Evolutionary conservation across 2,888 invertebrate genomes (phyloP).

Genomic region (Apotomis capreana): DNA sequence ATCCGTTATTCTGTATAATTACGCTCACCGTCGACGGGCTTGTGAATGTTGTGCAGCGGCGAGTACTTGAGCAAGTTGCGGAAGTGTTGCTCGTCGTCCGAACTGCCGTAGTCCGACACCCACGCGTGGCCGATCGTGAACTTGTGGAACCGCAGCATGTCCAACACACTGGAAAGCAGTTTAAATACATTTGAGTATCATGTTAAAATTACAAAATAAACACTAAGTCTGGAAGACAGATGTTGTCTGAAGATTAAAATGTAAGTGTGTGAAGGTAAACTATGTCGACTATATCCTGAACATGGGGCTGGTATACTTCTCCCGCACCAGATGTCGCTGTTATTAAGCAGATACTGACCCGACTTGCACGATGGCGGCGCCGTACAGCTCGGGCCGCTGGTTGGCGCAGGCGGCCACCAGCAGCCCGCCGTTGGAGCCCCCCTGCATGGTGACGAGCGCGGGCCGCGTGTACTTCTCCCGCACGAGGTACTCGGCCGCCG

Average conservation of each 20-base stretch:
- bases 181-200: too few species aligned
- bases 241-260: too few species aligned
- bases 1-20: background rate
- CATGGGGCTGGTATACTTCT: too few species aligned
- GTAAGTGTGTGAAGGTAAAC: too few species aligned
- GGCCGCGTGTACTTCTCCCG: conserved; percentile 90
- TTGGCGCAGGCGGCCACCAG: conserved; percentile 97
- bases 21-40: conserved; percentile 80
- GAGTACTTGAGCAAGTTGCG: conserved; percentile 93
- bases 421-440: conserved; percentile 98
- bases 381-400: conserved; percentile 97
- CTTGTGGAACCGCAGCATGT: conserved; percentile 98
- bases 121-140: conserved; percentile 99
- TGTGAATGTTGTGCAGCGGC: conserved; percentile 94
- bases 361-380: conserved; percentile 96
- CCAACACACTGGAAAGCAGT: conserved; percentile 90
- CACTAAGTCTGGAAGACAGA: too few species aligned
- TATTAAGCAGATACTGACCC: conserved; percentile 85
- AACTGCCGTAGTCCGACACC: conserved; percentile 97
- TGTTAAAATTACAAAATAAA: too few species aligned
- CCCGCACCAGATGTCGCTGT: too few species aligned
- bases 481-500: conserved; percentile 94
- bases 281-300: too few species aligned
- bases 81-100: conserved; percentile 94
- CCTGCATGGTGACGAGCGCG: conserved; percentile 92